These are phyloP conservation scores for Pyrgilauda ruficollis DNA, from an alignment of 2,113 vertebrate species.

Conservation along the genomic window DNA sequence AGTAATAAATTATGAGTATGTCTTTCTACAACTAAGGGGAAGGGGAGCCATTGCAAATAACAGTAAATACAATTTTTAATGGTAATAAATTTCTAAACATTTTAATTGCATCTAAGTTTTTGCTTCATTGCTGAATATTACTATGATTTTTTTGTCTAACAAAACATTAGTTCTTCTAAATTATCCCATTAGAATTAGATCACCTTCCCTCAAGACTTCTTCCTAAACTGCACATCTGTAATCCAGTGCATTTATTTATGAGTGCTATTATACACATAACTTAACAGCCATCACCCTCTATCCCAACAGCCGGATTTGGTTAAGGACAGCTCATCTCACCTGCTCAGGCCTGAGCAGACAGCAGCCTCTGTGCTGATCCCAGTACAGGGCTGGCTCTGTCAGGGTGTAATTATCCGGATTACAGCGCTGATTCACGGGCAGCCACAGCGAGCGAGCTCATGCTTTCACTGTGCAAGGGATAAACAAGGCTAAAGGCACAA, in stretches of 20 bases:
- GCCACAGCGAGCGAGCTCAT: not conserved
- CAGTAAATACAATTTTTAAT: not conserved
- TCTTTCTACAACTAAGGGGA: not conserved
- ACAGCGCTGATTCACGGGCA: not conserved
- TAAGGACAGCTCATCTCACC: not conserved
- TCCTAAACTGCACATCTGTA: not conserved
- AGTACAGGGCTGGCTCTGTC: not conserved
- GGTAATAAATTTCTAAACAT: not conserved
- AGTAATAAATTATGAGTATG: not conserved
- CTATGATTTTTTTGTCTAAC: not conserved
- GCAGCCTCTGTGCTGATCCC: not conserved
- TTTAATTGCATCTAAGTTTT: not conserved
- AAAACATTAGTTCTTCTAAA: not conserved
- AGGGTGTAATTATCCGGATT: not conserved
- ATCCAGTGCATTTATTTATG: not conserved
- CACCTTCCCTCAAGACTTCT: not conserved
- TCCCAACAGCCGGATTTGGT: not conserved
- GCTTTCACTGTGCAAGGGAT: not conserved
- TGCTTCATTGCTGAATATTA: not conserved
- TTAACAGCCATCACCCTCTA: not conserved
- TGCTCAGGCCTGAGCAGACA: not conserved
- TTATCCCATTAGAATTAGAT: not conserved
- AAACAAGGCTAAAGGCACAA: not conserved
- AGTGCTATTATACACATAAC: rapidly evolving
- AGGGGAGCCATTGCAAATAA: not conserved